Evolutionary conservation across 2,888 invertebrate species (phyloP), one percentile per base, ranked within the genome.

Genomic region (Cepaea hortensis): DNA sequence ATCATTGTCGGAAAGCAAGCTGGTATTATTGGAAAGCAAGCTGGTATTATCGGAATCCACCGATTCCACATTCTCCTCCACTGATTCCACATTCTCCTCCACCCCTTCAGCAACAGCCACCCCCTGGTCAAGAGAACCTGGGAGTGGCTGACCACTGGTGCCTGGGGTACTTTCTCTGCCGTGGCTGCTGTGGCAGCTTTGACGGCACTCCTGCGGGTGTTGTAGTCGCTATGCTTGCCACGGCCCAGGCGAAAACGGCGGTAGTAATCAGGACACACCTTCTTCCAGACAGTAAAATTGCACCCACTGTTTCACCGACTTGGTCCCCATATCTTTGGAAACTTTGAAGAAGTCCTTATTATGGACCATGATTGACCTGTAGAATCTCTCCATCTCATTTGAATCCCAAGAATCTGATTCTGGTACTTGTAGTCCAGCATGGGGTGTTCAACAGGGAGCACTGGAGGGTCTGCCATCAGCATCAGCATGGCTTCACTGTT

Each of bases 201-300:
- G 20, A 72, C 85, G 70, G 85, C 80, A 61, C 79, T 79, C 46
- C 80, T 68, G 70, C 80, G 79, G 18, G 85, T 85, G 46, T 85
- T 85, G 72, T 85, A 85, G 48, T 85, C 80, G 11, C 80, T 70
- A 35, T 85, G 85, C 23, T 80, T 85, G 80, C 70, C 79, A 91
- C 96, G 96, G 92, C 97, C 95, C 88, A 96, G 95, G 91, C 97
- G 96, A 90, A 97, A 95, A 85, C 96, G 96, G 95, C 97, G 97
- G 95, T 98, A 98, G 91, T 96, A 96, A 94, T 98, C 98, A 91
- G 97, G 97, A 93, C 98, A 98, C 65, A 98, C 96, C 95, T 99
- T 98, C 95, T 99, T 99, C 99, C 99, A 99, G 93, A 98, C 96
- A 95, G 95, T 99, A 99, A 95, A 99, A 98, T 95, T 98, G 98